These are phyloP conservation scores for Urocitellus parryii DNA, from an alignment of 2,113 vertebrate genomes.

Conservation along the genomic window DNA sequence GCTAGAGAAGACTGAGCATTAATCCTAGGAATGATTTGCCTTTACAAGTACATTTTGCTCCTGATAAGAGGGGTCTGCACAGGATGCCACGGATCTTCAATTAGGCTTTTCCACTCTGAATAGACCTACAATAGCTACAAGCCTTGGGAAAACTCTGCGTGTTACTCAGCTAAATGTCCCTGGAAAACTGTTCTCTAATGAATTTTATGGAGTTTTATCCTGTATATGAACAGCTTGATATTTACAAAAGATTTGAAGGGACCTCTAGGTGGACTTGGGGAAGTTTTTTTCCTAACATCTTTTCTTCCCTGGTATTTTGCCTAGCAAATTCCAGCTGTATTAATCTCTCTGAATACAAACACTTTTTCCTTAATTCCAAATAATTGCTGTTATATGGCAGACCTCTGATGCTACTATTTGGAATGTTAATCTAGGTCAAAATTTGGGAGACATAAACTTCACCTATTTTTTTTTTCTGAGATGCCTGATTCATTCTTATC, in stretches of 20 bases:
- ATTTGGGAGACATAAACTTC: neutral
- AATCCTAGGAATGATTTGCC: neutral
- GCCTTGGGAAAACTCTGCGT: neutral
- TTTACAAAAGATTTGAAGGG: neutral
- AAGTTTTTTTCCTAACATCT: neutral
- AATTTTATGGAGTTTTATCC: neutral
- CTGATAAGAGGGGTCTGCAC: neutral
- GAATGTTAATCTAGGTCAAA: neutral
- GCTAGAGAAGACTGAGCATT: neutral
- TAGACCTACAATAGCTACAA: neutral
- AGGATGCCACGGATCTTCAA: neutral
- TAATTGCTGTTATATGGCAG: neutral
- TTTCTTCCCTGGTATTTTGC: neutral
- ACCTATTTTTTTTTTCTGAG: neutral
- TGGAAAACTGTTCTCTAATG: neutral
- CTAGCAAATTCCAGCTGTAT: neutral
- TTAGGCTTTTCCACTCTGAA: neutral
- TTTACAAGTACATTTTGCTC: neutral
- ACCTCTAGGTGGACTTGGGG: fast-evolving
- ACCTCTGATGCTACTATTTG: neutral
- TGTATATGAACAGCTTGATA: neutral
- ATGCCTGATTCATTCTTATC: neutral
- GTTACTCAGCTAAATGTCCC: neutral
- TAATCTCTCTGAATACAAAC: neutral
- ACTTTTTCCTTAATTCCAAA: neutral